Evolutionary conservation across 2,888 invertebrate genomes (phyloP), one percentile per base, ranked within the genome.

Genomic region (Amaurobius ferox): DNA sequence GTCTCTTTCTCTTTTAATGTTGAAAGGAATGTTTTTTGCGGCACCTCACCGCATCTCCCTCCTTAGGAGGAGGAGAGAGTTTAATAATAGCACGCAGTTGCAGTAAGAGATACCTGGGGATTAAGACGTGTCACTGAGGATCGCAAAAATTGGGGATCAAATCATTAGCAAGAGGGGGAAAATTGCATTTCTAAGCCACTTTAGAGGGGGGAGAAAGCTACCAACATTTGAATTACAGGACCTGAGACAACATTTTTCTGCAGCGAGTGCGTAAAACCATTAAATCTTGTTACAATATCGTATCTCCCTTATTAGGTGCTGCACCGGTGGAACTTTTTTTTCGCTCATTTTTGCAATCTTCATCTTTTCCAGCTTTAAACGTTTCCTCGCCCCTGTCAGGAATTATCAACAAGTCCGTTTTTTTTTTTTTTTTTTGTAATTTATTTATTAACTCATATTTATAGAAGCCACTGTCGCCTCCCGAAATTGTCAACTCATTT

Each of bases 121-220:
- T 85, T 85, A 85, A 66, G 61, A 77, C 44, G 83, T 85, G 83
- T 85, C 83, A 85, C 29, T 35, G 26, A 66, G 72, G 77, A 77
- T 72, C 71, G 81, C 76, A 76, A 83, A 83, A 83, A 83, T 83
- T 83, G 70, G 83, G 77, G 77, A 85, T 85, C 83, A 85, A 85
- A 85, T 85, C 83, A 85, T 85, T 85, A 85, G 77, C 19, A 77
- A 35, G 72, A 61, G 80, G 39, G 80, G 80, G 74, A 39, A 71
- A 77, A 77, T 48, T 44, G 72, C 77, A 64, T 71, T 64, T 64
- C 76, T 55, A 72, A 81, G 74, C 68, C 74, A 79, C 80, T 80
- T 73, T 68, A 74, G 40, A 40, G 55, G 78, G 62, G 32, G 78
- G 26, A n/a, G n/a, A 64, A 30, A 61, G 68, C 55, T 73, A 35